Base-by-base conservation (phyloP, 1,140 invertebrate genomes). In the Zaprionus taronus region DNA sequence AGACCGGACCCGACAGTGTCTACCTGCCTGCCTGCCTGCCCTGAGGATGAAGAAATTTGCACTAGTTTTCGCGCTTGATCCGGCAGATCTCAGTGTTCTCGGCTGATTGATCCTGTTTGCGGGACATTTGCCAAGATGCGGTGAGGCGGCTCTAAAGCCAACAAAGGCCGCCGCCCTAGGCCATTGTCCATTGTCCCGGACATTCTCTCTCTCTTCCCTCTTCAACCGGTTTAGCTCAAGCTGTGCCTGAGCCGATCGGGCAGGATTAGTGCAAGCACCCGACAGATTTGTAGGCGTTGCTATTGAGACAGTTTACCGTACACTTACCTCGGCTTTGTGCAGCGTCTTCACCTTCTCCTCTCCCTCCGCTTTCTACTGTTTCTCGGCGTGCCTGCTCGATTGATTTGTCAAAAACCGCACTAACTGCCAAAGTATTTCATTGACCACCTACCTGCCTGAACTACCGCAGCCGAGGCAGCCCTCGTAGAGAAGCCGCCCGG, bases 91-190 rank as follows among this genome's bases (percentile, higher is more conserved):
- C 55, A 74, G 67, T 49, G 71, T 75, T 12, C 64, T 67, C 63
- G 66, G 85, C 64, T 80, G 85, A 89, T 89, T 89, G 85, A 89
- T 89, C 85, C 85, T 90, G 85, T 90, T 85, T 82, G 85, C 66
- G 44, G 53, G 56, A 66, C 49, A 81, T 78, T 79, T 73, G 75
- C 57, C 67, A 68, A 71, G 74, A 72, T 82, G 80, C 81, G 85
- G 85, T 90, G 71, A 90, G 79, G 72, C 83, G 62, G 72, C 38
- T 64, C 67, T 70, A 85, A 82, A 77, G 53, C 17, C 73, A 63
- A 71, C 44, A 57, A 49, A 64, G 58, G 49, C 63, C 49, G 51
- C 11, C 58, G 31, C 70, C 69, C 41, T 49, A 5, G 44, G 5
- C 28, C 31, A 9, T 64, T 31, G 51, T 3, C 67, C 64, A 77